Percentiles rank a stretch among this genome's conserved stretches.
These are phyloP conservation scores for Sula dactylatra DNA, from an alignment of 2,113 vertebrate species.

Conservation along the genomic window DNA sequence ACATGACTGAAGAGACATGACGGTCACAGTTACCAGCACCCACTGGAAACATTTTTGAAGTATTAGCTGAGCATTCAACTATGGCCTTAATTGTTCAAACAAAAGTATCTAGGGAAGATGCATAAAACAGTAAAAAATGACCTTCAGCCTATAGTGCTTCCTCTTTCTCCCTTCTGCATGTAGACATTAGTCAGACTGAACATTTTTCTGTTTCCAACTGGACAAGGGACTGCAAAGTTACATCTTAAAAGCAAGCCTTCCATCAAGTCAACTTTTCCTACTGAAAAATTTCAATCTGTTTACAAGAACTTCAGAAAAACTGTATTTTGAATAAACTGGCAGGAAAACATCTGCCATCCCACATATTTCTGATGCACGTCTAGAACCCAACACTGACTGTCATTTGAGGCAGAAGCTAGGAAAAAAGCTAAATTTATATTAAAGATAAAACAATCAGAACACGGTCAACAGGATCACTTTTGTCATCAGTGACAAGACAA, in stretches of 20 bases:
- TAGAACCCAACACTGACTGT: neutral
- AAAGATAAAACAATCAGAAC: neutral
- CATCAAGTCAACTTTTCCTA: neutral
- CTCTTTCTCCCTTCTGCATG: neutral
- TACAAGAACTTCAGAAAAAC: neutral
- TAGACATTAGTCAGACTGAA: neutral
- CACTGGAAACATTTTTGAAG: neutral
- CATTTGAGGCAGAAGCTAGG: neutral
- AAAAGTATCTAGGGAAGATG: neutral
- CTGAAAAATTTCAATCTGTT: neutral
- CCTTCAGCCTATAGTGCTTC: neutral
- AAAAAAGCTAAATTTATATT: neutral
- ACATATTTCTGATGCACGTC: neutral
- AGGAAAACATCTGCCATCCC: neutral
- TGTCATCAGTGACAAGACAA: neutral
- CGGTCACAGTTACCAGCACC: neutral
- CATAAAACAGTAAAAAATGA: neutral
- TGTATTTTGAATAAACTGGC: neutral
- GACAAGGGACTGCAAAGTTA: neutral
- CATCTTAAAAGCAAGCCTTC: neutral
- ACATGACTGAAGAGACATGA: neutral
- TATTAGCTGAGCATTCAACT: neutral
- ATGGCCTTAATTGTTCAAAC: neutral
- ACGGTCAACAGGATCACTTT: neutral
- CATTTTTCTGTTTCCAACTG: neutral